Percentiles rank a stretch among this genome's conserved stretches.
phyloP scores from a whole-genome alignment of 23 tunicate genomes.

The Halocynthia aurantium region DNA sequence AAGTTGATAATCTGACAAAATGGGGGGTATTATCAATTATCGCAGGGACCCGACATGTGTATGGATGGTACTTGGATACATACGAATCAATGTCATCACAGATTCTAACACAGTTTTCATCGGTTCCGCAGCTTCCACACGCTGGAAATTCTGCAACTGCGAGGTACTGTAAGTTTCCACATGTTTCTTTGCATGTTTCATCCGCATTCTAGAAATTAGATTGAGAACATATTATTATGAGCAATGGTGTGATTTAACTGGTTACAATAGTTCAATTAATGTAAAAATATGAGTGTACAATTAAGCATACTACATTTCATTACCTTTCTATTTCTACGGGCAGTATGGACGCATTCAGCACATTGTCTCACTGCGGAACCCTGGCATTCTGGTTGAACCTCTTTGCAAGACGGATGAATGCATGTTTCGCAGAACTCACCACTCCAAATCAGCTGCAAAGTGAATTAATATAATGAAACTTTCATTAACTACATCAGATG shows the following conservation, averaged over 20 bases:
- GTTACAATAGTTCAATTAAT: too few species aligned
- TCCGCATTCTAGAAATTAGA: slow-evolving; percentile 19
- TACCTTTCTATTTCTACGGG: slow-evolving; percentile 41
- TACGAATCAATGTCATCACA: slow-evolving; percentile 38
- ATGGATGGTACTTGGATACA: background rate
- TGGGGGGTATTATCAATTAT: background rate
- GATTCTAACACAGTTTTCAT: slow-evolving; percentile 8
- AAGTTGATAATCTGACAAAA: background rate
- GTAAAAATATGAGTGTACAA: too few species aligned
- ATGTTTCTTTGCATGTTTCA: slow-evolving; percentile 25
- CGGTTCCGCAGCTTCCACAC: slow-evolving; percentile 18
- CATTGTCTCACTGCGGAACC: slow-evolving; percentile 12
- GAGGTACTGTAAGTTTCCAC: slow-evolving; percentile 17
- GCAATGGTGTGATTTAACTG: too few species aligned
- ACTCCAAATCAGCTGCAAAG: slow-evolving; percentile 26
- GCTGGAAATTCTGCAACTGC: slow-evolving; percentile 23
- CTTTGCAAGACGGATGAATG: slow-evolving; percentile 49
- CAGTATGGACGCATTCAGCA: slow-evolving; percentile 53
- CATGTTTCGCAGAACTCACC: slow-evolving; percentile 52
- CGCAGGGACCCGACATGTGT: background rate
- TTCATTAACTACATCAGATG: too few species aligned
- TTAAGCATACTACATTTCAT: too few species aligned
- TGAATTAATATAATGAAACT: background rate
- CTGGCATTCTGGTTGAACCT: slow-evolving; percentile 22
- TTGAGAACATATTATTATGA: background rate